Conservation (phyloP, 2,888 invertebrate genomes). For the Conops quadrifasciatus region DNA sequence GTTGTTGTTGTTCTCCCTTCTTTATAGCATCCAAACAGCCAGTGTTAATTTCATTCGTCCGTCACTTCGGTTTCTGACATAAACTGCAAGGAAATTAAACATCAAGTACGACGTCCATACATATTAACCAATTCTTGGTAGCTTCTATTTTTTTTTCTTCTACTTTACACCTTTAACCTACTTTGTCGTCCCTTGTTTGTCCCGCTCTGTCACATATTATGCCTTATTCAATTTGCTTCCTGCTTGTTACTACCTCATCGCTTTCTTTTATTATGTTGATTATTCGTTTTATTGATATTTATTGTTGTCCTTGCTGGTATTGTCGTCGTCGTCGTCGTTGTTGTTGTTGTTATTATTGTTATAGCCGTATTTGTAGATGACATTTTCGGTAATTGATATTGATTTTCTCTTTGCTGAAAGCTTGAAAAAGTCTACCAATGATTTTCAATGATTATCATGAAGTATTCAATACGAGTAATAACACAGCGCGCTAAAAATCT, state of each 20-base stretch:
- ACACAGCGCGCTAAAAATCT: no score
- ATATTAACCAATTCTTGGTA: not conserved
- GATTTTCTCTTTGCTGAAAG: not conserved
- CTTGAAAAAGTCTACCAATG: no score
- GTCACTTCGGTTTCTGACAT: conserved; percentile 20
- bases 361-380: conserved; percentile 3
- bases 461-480: no score
- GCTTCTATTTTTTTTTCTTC: conserved; percentile 5
- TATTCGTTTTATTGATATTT: conserved; percentile 26
- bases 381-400: not conserved
- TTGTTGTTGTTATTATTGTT: conserved; percentile 12
- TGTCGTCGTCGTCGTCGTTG: not conserved
- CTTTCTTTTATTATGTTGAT: conserved; percentile 13
- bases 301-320: conserved; percentile 8
- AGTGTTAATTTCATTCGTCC: not conserved
- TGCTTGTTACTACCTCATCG: not conserved
- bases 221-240: not conserved
- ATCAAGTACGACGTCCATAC: no score
- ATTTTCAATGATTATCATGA: no score
- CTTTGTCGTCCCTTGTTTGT: not conserved
- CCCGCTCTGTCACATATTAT: not conserved
- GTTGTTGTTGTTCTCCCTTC: not conserved
- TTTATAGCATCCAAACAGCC: not conserved
- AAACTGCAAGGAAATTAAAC: conserved; percentile 34
- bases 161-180: no score